Evolutionary conservation across 1,140 invertebrate genomes (phyloP).

Genomic region (Chironomus striatipennis): DNA sequence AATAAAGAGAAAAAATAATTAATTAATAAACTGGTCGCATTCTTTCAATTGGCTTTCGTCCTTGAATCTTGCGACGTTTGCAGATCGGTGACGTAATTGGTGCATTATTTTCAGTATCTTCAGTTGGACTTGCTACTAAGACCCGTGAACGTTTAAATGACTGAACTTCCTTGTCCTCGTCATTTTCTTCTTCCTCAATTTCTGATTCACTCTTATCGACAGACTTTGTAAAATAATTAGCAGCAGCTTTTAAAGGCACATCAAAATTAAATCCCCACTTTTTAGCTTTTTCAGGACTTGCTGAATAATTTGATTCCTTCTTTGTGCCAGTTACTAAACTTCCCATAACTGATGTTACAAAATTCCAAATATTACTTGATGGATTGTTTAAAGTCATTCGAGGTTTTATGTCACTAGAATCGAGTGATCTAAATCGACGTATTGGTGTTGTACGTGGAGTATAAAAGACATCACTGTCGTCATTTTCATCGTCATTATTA

Average conservation of each 20-base stretch:
- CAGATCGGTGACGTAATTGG: not conserved
- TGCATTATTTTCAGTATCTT: no score
- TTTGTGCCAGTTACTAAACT: not conserved
- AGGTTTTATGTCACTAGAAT: not conserved
- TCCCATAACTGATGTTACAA: not conserved
- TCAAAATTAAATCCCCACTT: not conserved
- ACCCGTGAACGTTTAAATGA: no score
- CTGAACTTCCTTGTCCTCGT: not conserved
- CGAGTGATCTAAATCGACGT: not conserved
- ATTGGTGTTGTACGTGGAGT: slow-evolving; percentile 30
- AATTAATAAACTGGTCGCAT: not conserved
- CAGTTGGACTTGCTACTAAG: no score
- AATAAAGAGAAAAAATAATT: not conserved
- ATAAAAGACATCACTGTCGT: slow-evolving; percentile 32
- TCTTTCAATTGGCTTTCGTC: not conserved
- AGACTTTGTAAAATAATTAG: not conserved
- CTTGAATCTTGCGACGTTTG: not conserved
- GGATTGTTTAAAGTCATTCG: not conserved
- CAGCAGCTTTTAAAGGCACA: not conserved
- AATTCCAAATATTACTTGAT: not conserved
- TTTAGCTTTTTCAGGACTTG: not conserved
- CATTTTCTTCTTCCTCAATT: not conserved
- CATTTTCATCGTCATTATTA: slow-evolving; percentile 6
- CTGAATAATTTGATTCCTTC: not conserved
- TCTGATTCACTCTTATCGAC: not conserved